A percentile compares a stretch with the other conserved stretches of the same genome.
These are phyloP conservation scores for Menidia beryllina DNA, from an alignment of 2,113 vertebrate species.

Conservation along the genomic window DNA sequence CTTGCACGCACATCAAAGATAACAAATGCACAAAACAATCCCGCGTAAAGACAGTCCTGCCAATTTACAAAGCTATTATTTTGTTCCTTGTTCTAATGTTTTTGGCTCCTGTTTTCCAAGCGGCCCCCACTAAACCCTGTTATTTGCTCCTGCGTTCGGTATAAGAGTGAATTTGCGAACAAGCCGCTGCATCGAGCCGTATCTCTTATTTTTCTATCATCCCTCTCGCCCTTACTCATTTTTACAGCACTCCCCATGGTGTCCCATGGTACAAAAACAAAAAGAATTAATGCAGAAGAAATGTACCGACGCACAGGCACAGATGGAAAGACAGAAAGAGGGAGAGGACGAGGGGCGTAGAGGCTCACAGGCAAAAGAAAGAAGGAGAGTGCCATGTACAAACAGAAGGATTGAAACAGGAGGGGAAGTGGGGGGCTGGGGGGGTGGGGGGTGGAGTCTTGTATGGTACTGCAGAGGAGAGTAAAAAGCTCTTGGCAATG, in stretches of 20 bases:
- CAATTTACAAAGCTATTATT: conserved; percentile 52
- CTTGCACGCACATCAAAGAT: conserved; percentile 19
- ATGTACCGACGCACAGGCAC: conserved; percentile 57
- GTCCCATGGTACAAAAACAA: conserved; percentile 49
- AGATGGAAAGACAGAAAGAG: conserved; percentile 44
- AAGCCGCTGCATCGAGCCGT: conserved; percentile 15
- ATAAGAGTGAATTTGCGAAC: conserved; percentile 18
- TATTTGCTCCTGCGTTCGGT: conserved; percentile 2
- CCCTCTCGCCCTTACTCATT: conserved; percentile 30
- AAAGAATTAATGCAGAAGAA: conserved; percentile 72
- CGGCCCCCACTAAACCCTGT: conserved; percentile 20
- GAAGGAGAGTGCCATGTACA: conserved; percentile 25
- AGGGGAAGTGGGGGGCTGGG: too few relatives aligned
- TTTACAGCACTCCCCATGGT: conserved; percentile 16
- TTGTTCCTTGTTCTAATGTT: conserved; percentile 13
- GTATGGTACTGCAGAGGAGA: conserved; percentile 18
- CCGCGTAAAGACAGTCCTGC: conserved; percentile 48
- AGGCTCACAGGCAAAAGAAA: conserved; percentile 18
- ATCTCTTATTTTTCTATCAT: conserved; percentile 30
- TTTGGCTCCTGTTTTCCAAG: conserved; percentile 14
- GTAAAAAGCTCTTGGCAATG: conserved; percentile 59
- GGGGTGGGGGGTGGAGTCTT: conserved; percentile 13
- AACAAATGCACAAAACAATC: conserved; percentile 49
- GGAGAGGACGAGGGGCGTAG: conserved; percentile 17
- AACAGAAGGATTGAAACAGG: conserved; percentile 29